Evolutionary conservation across 2,888 invertebrate species (phyloP).

Genomic region (Melieria omissa): DNA sequence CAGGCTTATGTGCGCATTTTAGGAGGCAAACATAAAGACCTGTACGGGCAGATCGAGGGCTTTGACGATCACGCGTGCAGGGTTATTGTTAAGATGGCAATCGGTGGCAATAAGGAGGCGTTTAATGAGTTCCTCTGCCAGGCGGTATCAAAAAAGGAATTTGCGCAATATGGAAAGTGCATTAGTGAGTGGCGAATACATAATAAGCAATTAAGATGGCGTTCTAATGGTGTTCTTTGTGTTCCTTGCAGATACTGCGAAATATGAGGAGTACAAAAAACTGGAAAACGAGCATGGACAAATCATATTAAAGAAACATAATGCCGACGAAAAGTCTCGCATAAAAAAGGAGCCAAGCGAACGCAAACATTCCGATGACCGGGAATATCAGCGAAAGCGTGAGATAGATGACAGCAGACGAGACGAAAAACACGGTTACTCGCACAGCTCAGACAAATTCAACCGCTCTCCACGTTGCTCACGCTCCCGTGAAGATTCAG

Average conservation of each 20-base stretch:
- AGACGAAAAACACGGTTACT: background rate
- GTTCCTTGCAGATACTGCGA: constrained; percentile 73
- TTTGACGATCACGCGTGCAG: constrained; percentile 86
- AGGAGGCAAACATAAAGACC: constrained; percentile 79
- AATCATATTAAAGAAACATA: constrained; percentile 51
- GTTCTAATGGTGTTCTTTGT: background rate
- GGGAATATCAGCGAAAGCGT: background rate
- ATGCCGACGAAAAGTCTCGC: constrained; percentile 12
- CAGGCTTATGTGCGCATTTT: constrained; percentile 82
- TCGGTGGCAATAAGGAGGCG: constrained; percentile 75
- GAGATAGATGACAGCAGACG: background rate
- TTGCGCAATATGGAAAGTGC: constrained; percentile 82
- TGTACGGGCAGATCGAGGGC: constrained; percentile 86
- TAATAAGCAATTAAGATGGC: background rate
- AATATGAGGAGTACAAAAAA: constrained; percentile 78
- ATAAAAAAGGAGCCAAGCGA: background rate
- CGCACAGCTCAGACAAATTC: background rate
- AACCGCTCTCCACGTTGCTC: no score
- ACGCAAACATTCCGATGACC: constrained; percentile 3
- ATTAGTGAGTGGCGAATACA: constrained; percentile 76
- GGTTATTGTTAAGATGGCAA: constrained; percentile 79
- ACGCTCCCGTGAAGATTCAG: no score
- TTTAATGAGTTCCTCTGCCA: constrained; percentile 83
- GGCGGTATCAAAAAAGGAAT: constrained; percentile 84
- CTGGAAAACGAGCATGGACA: constrained; percentile 61